A percentile compares a stretch with the other conserved stretches of the same genome.
Evolutionary conservation across 23 tunicate species (phyloP).

Genomic region (Corella eumyota): DNA sequence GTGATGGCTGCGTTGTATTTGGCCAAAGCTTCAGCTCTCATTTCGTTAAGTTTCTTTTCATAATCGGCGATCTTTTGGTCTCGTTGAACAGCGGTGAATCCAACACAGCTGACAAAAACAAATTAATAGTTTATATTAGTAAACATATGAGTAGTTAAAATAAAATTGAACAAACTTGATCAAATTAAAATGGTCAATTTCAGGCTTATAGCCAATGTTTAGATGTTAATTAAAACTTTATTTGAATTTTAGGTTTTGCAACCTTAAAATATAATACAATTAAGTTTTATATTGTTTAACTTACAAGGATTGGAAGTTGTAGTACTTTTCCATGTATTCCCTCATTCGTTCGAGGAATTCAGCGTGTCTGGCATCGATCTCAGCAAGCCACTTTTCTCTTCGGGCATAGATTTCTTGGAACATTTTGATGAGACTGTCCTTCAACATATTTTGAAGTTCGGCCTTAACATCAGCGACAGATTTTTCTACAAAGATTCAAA

Average conservation of each 20-base stretch:
- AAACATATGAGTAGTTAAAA: too few relatives aligned
- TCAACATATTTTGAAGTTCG: constrained; percentile 20
- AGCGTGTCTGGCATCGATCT: constrained; percentile 14
- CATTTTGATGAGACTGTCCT: constrained; percentile 20
- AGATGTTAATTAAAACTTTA: too few relatives aligned
- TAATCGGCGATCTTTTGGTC: constrained; percentile 26
- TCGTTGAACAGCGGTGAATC: constrained; percentile 10
- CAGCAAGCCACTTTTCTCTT: constrained; percentile 6
- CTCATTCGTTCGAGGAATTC: constrained; percentile 16
- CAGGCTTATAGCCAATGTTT: too few relatives aligned
- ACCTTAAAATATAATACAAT: too few relatives aligned
- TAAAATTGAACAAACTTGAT: too few relatives aligned
- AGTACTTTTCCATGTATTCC: constrained; percentile 20
- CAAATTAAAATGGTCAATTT: too few relatives aligned
- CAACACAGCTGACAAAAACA: constrained; percentile 10
- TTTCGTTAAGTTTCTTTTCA: constrained; percentile 14
- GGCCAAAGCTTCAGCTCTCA: constrained; percentile 5
- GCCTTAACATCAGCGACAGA: constrained; percentile 8
- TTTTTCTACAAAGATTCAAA: constrained; percentile 9
- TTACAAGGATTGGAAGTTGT: constrained; percentile 23
- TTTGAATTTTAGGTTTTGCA: too few relatives aligned
- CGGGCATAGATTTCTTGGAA: constrained; percentile 8
- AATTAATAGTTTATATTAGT: not conserved
- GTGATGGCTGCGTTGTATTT: constrained; percentile 21
- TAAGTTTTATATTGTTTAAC: too few relatives aligned